phyloP scores from a whole-genome alignment of 2,113 vertebrate species.

The Tragulus kanchil region DNA sequence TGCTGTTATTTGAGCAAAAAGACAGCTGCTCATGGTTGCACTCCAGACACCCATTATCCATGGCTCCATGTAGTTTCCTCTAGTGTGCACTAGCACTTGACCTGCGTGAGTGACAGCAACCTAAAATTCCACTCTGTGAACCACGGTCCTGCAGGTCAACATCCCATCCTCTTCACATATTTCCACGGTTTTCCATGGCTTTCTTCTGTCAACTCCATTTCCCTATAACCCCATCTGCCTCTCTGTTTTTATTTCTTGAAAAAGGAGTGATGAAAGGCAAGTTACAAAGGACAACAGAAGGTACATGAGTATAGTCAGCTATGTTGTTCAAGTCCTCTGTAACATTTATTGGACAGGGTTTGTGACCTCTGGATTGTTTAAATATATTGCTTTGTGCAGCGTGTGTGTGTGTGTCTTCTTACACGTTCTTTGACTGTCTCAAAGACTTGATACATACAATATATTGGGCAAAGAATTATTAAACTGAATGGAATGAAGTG shows the following conservation, averaged over 20 bases:
- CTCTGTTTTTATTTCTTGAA: background rate
- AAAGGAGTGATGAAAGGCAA: background rate
- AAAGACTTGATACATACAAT: background rate
- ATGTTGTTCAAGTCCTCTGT: background rate
- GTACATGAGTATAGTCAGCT: background rate
- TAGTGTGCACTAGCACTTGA: too few species aligned
- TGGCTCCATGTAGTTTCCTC: background rate
- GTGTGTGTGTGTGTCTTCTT: background rate
- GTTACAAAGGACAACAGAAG: background rate
- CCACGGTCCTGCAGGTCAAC: background rate
- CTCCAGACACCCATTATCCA: background rate
- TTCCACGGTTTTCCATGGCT: background rate
- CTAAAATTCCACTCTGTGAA: background rate
- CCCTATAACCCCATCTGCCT: background rate
- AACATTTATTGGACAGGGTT: background rate
- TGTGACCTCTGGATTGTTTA: background rate
- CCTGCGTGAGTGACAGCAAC: background rate
- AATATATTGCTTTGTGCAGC: background rate
- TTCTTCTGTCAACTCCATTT: background rate
- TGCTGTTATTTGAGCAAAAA: conserved; percentile 48
- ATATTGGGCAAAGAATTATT: background rate
- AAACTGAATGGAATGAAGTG: background rate
- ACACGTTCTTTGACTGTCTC: background rate
- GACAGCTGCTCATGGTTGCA: conserved; percentile 42
- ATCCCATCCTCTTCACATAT: background rate